These are phyloP conservation scores for Neria commutata DNA, from an alignment of 2,888 invertebrate species.

Conservation along the genomic window DNA sequence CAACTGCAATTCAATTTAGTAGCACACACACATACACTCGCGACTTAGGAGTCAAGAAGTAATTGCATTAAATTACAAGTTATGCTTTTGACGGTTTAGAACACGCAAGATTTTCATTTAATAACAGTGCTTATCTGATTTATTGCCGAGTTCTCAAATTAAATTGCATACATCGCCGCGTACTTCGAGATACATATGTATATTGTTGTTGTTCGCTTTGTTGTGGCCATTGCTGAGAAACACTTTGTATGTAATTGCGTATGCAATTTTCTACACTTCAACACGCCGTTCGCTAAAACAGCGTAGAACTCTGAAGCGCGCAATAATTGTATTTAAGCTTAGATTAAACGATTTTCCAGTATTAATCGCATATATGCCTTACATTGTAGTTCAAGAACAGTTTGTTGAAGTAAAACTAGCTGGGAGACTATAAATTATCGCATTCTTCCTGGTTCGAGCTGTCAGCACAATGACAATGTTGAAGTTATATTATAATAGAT, in stretches of 20 bases:
- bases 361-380: no score
- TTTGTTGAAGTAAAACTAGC: no score
- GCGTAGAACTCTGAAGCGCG: no score
- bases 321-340: no score
- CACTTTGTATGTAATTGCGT: not conserved
- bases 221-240: not conserved
- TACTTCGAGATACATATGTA: no score
- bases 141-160: slow-evolving; percentile 31
- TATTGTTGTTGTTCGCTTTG: no score
- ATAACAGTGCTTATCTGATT: slow-evolving; percentile 28
- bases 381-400: no score
- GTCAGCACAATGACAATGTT: no score
- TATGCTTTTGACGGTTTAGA: slow-evolving; percentile 32
- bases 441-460: no score
- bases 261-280: not conserved
- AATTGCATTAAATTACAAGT: slow-evolving; percentile 34
- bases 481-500: no score
- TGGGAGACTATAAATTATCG: no score
- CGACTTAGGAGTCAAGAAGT: slow-evolving; percentile 14
- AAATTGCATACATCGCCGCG: slow-evolving; percentile 21
- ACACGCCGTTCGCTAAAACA: not conserved
- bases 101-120: slow-evolving; percentile 36
- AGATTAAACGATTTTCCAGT: no score
- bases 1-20: slow-evolving; percentile 23
- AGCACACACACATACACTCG: slow-evolving; percentile 7